Conservation (phyloP, 2,113 vertebrate genomes). For the Spea bombifrons region DNA sequence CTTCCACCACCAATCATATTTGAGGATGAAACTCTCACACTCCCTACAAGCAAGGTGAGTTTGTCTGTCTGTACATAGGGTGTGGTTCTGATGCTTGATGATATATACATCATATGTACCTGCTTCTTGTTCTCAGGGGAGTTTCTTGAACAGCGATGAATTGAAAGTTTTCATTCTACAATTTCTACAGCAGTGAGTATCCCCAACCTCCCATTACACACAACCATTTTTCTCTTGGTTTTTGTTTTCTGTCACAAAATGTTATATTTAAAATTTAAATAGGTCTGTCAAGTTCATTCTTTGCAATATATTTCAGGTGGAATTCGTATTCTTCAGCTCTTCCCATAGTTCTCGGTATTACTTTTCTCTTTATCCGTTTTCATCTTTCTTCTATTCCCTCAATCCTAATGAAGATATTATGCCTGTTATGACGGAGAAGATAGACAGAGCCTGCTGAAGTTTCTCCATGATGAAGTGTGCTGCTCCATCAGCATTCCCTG, state of each 20-base stretch:
- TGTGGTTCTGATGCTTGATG: neutral
- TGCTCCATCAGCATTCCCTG: constrained; percentile 81
- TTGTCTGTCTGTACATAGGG: neutral
- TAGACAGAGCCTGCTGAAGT: constrained; percentile 81
- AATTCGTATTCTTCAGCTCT: no score
- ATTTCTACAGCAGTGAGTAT: constrained; percentile 84
- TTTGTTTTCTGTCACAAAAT: no score
- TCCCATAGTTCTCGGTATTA: no score
- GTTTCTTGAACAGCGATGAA: constrained; percentile 77
- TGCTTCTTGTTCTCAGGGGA: constrained; percentile 66
- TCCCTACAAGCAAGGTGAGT: constrained; percentile 80
- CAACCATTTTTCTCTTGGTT: neutral
- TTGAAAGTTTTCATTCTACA: constrained; percentile 74
- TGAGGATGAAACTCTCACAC: constrained; percentile 75
- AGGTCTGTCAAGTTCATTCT: no score
- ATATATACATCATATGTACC: neutral
- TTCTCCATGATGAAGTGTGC: constrained; percentile 84
- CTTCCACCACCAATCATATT: constrained; percentile 85
- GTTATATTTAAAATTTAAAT: no score
- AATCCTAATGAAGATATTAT: constrained; percentile 71
- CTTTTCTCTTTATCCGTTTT: neutral
- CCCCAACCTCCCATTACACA: neutral
- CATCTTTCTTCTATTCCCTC: neutral
- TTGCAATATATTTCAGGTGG: no score
- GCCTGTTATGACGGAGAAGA: constrained; percentile 81